These are phyloP conservation scores for Papilio polyxenes DNA, from an alignment of 1,140 invertebrate genomes.

Conservation along the genomic window DNA sequence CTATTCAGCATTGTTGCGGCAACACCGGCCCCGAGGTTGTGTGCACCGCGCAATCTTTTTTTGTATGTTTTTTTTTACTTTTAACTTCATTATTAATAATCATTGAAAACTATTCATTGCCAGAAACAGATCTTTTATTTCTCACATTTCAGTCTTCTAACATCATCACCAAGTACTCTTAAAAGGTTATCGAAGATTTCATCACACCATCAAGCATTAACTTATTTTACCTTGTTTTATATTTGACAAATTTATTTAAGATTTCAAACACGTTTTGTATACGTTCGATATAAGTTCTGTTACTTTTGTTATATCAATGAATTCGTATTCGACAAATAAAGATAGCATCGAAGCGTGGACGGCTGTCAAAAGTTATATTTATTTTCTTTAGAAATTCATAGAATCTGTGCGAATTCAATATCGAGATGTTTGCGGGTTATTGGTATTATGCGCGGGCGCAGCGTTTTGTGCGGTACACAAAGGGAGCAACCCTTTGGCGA, in stretches of 20 bases:
- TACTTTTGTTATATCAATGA: slow-evolving; percentile 64
- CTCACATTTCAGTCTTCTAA: no score
- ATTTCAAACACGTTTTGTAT: not conserved
- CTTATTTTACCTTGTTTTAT: not conserved
- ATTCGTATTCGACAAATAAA: slow-evolving; percentile 74
- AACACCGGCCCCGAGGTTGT: no score
- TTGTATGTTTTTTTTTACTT: no score
- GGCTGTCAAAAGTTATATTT: slow-evolving; percentile 80
- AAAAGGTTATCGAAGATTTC: no score
- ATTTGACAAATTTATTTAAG: not conserved
- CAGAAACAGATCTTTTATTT: no score
- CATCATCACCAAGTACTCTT: no score
- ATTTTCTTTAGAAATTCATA: slow-evolving; percentile 80
- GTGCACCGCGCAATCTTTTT: no score
- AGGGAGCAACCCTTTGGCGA: slow-evolving; percentile 76
- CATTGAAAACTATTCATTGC: no score
- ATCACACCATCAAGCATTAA: no score
- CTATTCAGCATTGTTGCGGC: no score
- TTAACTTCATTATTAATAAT: no score
- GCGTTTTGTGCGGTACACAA: slow-evolving; percentile 62
- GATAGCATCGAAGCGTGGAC: slow-evolving; percentile 72
- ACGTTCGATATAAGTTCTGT: slow-evolving; percentile 29
- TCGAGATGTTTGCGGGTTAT: slow-evolving; percentile 75
- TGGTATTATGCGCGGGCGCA: slow-evolving; percentile 67
- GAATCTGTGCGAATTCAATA: slow-evolving; percentile 74